phyloP scores from a whole-genome alignment of 1,140 invertebrate species.

The Lepidurus arcticus region DNA sequence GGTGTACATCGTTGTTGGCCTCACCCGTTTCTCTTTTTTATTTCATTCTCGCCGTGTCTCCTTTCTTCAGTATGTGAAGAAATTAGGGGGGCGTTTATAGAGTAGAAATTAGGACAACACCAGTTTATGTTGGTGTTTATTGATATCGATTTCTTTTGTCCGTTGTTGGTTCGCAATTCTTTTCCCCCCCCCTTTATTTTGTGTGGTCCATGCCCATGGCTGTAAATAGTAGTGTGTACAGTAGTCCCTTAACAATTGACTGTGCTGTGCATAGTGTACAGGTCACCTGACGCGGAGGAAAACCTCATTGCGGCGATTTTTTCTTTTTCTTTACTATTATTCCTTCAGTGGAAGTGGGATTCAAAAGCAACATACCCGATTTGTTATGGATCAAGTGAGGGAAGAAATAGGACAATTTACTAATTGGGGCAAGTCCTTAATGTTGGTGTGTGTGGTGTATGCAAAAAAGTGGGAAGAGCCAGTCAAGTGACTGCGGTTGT shows the following conservation, averaged over 20 bases:
- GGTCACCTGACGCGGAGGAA: not conserved
- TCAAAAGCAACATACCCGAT: too few species aligned
- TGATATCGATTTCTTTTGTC: not conserved
- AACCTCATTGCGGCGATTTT: constrained; percentile 5
- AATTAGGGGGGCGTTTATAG: not conserved
- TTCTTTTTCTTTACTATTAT: not conserved
- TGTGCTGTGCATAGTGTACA: constrained; percentile 21
- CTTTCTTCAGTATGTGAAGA: not conserved
- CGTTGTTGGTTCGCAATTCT: not conserved
- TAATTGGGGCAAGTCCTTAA: not conserved
- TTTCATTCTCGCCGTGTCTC: not conserved
- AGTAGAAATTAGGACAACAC: not conserved
- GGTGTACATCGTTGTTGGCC: not conserved
- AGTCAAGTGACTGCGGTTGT: constrained; percentile 17
- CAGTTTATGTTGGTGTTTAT: constrained; percentile 16
- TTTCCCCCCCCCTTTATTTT: not conserved
- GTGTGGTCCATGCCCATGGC: not conserved
- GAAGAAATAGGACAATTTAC: not conserved
- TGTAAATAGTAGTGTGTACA: constrained; percentile 19
- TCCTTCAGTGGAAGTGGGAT: not conserved
- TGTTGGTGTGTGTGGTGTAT: not conserved
- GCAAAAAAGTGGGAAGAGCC: constrained; percentile 1
- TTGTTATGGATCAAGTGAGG: not conserved
- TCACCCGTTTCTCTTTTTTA: constrained; percentile 6
- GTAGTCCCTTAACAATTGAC: not conserved